phyloP scores from a whole-genome alignment of 1,140 invertebrate species.

The Lasioglossum baleicum region DNA sequence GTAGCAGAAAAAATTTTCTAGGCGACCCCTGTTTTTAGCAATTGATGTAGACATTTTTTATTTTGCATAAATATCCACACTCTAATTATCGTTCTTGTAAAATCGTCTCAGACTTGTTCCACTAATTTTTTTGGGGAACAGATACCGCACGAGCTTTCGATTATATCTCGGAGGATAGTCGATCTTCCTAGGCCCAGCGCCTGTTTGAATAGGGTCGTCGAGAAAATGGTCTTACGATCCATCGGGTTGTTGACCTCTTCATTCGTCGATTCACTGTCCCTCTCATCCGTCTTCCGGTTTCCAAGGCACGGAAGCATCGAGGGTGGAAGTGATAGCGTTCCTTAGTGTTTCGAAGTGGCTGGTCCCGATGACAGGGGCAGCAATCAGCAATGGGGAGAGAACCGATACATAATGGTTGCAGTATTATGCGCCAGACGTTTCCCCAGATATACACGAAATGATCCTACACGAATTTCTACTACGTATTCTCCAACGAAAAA shows the following conservation, averaged over 20 bases:
- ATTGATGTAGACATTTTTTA: no score
- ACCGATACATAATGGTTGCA: not conserved
- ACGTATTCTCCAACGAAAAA: no score
- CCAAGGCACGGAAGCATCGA: not conserved
- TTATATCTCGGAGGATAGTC: not conserved
- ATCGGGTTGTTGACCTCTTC: slow-evolving; percentile 35
- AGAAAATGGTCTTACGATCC: slow-evolving; percentile 29
- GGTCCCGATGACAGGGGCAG: slow-evolving; percentile 13
- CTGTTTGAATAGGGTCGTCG: slow-evolving; percentile 11
- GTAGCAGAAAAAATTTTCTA: no score
- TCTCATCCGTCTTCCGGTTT: slow-evolving; percentile 33
- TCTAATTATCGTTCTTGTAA: slow-evolving; percentile 9
- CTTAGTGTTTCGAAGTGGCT: slow-evolving; percentile 8
- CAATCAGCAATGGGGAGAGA: not conserved
- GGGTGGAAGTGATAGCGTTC: not conserved
- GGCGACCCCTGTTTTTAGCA: no score
- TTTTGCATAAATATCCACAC: no score
- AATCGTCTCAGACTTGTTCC: not conserved
- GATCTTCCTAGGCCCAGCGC: not conserved
- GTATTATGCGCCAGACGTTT: slow-evolving; percentile 5
- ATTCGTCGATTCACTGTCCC: slow-evolving; percentile 44
- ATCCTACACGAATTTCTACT: not conserved
- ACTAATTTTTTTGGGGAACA: slow-evolving; percentile 4
- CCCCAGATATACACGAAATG: not conserved
- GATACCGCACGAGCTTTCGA: not conserved